Evolutionary conservation across 1,140 invertebrate species (phyloP).

Genomic region (Doryteuthis pealeii): DNA sequence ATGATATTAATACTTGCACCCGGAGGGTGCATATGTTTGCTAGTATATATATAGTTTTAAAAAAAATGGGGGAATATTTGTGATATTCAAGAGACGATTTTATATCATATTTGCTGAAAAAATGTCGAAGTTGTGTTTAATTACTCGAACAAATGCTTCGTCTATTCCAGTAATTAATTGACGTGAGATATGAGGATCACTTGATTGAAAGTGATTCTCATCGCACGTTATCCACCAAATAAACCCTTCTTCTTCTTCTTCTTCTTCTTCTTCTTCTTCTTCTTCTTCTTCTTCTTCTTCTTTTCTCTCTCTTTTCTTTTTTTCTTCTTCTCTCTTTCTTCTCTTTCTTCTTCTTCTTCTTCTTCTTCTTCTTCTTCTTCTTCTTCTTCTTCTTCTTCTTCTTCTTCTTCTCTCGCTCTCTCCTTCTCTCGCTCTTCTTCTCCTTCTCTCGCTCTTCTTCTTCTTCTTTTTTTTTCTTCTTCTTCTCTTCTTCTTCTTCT

Average conservation of each 20-base stretch:
- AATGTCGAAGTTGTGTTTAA: too few species aligned
- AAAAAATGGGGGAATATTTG: too few species aligned
- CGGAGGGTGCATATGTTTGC: too few species aligned
- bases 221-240: not conserved
- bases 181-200: not conserved
- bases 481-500: not conserved
- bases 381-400: conserved; percentile 15
- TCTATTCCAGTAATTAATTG: too few species aligned
- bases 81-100: too few species aligned
- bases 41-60: too few species aligned
- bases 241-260: conserved; percentile 6
- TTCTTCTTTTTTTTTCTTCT: not conserved
- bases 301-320: conserved; percentile 2
- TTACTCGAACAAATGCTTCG: not conserved
- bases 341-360: conserved; percentile 4
- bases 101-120: too few species aligned
- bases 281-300: conserved; percentile 9
- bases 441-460: too few species aligned
- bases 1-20: too few species aligned
- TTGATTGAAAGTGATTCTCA: not conserved
- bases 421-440: too few species aligned
- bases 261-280: conserved; percentile 12
- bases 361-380: conserved; percentile 11
- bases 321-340: not conserved
- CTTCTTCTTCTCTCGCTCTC: too few species aligned